Percentiles rank a stretch among this genome's conserved stretches.
These are phyloP conservation scores for Vesta saturnalis DNA, from an alignment of 2,888 invertebrate species.

Conservation along the genomic window DNA sequence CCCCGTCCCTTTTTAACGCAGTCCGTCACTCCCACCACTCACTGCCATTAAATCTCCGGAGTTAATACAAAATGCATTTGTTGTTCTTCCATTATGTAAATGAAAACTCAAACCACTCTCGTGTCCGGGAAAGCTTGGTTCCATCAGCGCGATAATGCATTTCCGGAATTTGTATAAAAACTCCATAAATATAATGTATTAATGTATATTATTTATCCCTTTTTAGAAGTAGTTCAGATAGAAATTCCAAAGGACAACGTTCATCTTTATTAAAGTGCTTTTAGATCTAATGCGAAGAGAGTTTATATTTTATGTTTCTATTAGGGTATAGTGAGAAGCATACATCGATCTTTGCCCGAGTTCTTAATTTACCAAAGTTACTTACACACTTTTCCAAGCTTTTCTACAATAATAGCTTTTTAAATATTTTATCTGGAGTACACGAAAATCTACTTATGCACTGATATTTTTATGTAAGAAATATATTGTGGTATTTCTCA, in stretches of 20 bases:
- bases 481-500: conserved; percentile 6
- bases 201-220: conserved; percentile 39
- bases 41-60: conserved; percentile 63
- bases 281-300: conserved; percentile 22
- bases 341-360: conserved; percentile 22
- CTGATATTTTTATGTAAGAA: conserved; percentile 3
- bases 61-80: conserved; percentile 65
- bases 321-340: conserved; percentile 29
- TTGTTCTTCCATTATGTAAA: conserved; percentile 65
- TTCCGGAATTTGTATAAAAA: conserved; percentile 52
- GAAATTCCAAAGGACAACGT: conserved; percentile 28
- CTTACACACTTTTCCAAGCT: conserved; percentile 16
- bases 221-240: conserved; percentile 24
- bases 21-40: conserved; percentile 51
- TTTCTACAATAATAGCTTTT: conserved; percentile 13
- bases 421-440: conserved; percentile 16
- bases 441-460: conserved; percentile 13
- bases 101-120: conserved; percentile 61
- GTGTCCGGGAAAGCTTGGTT: conserved; percentile 52
- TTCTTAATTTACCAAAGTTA: conserved; percentile 23
- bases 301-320: conserved; percentile 33
- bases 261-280: conserved; percentile 33
- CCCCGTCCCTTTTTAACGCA: conserved; percentile 43
- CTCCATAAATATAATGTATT: conserved; percentile 39
- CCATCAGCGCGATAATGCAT: conserved; percentile 59